Percentiles rank a stretch among this genome's conserved stretches.
Evolutionary conservation across 23 tunicate genomes (phyloP).

Genomic region (Phallusia fumigata): DNA sequence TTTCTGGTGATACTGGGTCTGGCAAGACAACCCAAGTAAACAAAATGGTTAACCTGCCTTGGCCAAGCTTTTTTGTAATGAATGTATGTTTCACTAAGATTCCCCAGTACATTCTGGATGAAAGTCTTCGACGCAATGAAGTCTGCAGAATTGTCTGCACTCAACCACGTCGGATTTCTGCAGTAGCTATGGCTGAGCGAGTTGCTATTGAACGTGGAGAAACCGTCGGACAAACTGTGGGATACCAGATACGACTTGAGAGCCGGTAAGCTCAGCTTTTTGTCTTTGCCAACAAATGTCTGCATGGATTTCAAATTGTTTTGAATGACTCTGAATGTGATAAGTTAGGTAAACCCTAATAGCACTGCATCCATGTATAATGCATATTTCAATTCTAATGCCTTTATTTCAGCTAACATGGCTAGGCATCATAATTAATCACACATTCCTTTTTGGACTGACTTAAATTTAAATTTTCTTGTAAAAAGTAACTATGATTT

Average conservation of each 20-base stretch:
- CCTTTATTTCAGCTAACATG: too few relatives aligned
- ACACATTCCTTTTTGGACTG: too few relatives aligned
- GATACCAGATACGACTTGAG: slow-evolving; percentile 91
- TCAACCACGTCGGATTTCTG: slow-evolving; percentile 80
- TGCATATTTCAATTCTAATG: too few relatives aligned
- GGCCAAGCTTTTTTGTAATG: not conserved
- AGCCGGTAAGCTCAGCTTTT: slow-evolving; percentile 61
- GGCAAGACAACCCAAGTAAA: slow-evolving; percentile 92
- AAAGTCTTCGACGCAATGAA: slow-evolving; percentile 60
- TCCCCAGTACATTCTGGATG: slow-evolving; percentile 94
- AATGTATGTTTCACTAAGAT: slow-evolving; percentile 29
- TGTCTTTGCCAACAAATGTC: too few relatives aligned
- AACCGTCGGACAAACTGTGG: slow-evolving; percentile 88
- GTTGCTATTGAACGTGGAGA: slow-evolving; percentile 90
- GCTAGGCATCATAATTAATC: too few relatives aligned
- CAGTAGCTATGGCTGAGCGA: slow-evolving; percentile 89
- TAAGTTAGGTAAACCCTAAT: too few relatives aligned
- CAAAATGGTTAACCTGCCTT: too few relatives aligned
- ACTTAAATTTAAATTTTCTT: too few relatives aligned
- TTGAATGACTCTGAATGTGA: too few relatives aligned
- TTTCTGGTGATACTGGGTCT: slow-evolving; percentile 68
- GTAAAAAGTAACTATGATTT: too few relatives aligned
- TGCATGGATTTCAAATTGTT: too few relatives aligned
- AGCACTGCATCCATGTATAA: too few relatives aligned
- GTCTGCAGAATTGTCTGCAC: slow-evolving; percentile 82